Evolutionary conservation across 2,888 invertebrate species (phyloP).

Genomic region (Plebejus anna): DNA sequence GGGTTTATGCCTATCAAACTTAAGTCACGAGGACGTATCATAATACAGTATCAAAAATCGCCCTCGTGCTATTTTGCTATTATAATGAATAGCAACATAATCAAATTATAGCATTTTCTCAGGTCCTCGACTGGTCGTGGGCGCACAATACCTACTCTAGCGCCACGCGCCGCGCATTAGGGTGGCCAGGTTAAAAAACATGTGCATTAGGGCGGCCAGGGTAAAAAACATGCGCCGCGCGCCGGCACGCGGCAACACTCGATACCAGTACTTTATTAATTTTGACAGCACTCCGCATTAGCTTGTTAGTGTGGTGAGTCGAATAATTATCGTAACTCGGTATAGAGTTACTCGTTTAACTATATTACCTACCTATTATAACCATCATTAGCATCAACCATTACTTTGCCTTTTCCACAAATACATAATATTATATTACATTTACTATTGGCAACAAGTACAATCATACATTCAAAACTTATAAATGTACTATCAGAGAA

Average conservation of each 20-base stretch:
- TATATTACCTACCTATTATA: background rate
- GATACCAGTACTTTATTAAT: constrained; percentile 69
- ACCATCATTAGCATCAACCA: background rate
- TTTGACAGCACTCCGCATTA: constrained; percentile 57
- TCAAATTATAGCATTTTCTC: constrained; percentile 39
- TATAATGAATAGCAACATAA: constrained; percentile 36
- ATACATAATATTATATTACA: background rate
- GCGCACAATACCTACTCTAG: constrained; percentile 56
- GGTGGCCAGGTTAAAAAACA: constrained; percentile 53
- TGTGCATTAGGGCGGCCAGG: constrained; percentile 37
- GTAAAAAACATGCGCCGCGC: constrained; percentile 52
- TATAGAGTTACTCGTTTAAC: constrained; percentile 5
- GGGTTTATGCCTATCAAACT: background rate
- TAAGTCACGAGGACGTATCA: constrained; percentile 12
- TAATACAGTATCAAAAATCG: background rate
- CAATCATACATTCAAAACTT: no score
- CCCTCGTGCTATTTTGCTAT: constrained; percentile 23
- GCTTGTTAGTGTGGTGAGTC: constrained; percentile 51
- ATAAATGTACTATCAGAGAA: no score
- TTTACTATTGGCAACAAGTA: no score
- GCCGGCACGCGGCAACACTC: constrained; percentile 63
- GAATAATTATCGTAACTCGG: background rate
- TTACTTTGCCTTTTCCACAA: background rate
- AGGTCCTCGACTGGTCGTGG: constrained; percentile 39
- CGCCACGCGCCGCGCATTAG: constrained; percentile 69